These are phyloP conservation scores for Gambusia affinis DNA, from an alignment of 2,113 vertebrate species.

Conservation along the genomic window DNA sequence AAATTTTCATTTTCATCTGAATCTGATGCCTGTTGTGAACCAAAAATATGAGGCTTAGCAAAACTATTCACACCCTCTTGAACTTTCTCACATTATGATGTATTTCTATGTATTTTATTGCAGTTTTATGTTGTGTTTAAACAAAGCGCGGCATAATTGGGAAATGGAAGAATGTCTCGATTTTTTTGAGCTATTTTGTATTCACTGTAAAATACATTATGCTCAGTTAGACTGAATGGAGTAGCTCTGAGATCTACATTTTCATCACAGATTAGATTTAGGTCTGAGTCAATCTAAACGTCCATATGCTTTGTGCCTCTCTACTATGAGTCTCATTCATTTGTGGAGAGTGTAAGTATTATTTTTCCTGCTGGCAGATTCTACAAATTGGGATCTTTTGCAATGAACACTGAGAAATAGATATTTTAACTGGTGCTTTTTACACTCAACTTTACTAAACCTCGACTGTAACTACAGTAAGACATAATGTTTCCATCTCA, in stretches of 20 bases:
- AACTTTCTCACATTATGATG: background rate
- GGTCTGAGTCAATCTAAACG: too few species aligned
- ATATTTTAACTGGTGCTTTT: background rate
- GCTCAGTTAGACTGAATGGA: background rate
- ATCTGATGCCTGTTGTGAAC: background rate
- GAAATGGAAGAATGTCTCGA: background rate
- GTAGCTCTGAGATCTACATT: background rate
- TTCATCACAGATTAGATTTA: background rate
- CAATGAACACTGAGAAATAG: background rate
- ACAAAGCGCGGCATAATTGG: background rate
- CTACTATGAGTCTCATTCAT: background rate
- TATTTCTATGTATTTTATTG: background rate
- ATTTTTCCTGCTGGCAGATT: background rate
- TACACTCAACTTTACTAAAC: background rate
- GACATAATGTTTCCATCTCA: slow-evolving; percentile 17
- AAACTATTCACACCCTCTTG: background rate
- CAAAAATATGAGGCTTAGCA: too few species aligned
- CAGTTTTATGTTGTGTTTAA: background rate
- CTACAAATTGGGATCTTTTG: background rate
- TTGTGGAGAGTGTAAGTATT: background rate
- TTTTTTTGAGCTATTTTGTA: background rate
- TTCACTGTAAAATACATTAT: background rate
- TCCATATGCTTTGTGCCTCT: too few species aligned
- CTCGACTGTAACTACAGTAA: slow-evolving; percentile 9
- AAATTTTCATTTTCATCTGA: background rate